Conservation (phyloP, 1,140 invertebrate species). For the Fopius arisanus region DNA sequence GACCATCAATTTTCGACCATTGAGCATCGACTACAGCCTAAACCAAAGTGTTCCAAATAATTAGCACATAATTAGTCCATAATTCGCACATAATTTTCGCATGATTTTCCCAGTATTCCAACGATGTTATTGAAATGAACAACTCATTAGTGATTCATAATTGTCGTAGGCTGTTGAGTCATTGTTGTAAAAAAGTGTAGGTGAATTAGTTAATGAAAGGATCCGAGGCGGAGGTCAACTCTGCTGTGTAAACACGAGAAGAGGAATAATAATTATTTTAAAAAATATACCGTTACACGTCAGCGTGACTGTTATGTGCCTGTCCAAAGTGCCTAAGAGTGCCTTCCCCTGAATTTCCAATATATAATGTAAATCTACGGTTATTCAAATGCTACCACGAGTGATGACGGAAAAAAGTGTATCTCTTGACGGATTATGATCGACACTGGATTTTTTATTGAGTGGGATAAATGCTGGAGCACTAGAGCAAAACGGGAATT, state of each 20-base stretch:
- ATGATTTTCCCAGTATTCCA: neutral
- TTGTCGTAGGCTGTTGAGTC: neutral
- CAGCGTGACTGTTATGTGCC: neutral
- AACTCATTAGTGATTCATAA: neutral
- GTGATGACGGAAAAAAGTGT: neutral
- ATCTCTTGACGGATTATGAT: neutral
- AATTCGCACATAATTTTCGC: too few relatives aligned
- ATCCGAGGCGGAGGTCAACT: neutral
- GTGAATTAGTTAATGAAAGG: neutral
- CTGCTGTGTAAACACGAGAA: neutral
- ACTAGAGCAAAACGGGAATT: neutral
- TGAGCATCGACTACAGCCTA: too few relatives aligned
- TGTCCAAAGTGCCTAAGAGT: neutral
- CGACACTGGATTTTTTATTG: neutral
- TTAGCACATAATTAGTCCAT: too few relatives aligned
- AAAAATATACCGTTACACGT: neutral
- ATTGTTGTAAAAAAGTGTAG: neutral
- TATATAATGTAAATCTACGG: neutral
- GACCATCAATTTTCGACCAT: too few relatives aligned
- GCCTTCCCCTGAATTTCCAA: neutral
- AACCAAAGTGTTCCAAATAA: too few relatives aligned
- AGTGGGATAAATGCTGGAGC: neutral
- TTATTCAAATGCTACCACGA: neutral
- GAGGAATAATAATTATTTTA: neutral
- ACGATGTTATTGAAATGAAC: neutral